Evolutionary conservation across 1,140 invertebrate genomes (phyloP).

Genomic region (Catajapyx aquilonaris): DNA sequence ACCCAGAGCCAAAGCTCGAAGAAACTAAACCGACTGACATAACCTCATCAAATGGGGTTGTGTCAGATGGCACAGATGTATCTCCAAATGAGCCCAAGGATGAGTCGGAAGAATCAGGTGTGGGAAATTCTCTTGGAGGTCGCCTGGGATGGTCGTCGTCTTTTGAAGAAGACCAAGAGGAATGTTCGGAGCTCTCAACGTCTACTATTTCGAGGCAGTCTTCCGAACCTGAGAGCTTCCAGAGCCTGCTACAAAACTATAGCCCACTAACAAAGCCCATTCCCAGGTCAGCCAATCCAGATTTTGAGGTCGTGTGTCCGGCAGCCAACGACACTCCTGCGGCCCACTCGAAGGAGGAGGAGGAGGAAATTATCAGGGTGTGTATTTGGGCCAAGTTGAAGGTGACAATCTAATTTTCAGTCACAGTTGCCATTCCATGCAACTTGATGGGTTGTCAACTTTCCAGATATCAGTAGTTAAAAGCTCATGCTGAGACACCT

Average conservation of each 20-base stretch:
- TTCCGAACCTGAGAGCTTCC: conserved; percentile 23
- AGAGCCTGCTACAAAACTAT: conserved; percentile 16
- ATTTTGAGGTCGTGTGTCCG: conserved; percentile 30
- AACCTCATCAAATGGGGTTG: too few relatives aligned
- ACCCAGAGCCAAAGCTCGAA: too few relatives aligned
- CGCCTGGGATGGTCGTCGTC: conserved; percentile 42
- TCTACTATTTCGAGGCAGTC: conserved; percentile 4
- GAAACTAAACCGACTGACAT: too few relatives aligned
- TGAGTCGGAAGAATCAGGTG: too few relatives aligned
- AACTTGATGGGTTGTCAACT: too few relatives aligned
- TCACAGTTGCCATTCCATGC: neutral
- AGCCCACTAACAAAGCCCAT: conserved; percentile 18
- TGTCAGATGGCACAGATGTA: too few relatives aligned
- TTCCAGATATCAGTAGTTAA: too few relatives aligned
- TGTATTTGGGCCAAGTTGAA: neutral
- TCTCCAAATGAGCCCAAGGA: too few relatives aligned
- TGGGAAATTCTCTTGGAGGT: conserved; percentile 40
- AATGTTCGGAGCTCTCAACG: neutral
- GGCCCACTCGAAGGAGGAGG: conserved; percentile 3
- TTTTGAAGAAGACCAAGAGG: conserved; percentile 30
- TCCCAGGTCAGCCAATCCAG: conserved; percentile 32
- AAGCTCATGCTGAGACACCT: too few relatives aligned
- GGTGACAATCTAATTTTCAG: neutral
- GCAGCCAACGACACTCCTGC: conserved; percentile 1
- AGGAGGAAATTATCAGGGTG: conserved; percentile 7